Evolutionary conservation across 2,113 vertebrate genomes (phyloP), one percentile per base, ranked within the genome.

Genomic region (Limanda limanda): DNA sequence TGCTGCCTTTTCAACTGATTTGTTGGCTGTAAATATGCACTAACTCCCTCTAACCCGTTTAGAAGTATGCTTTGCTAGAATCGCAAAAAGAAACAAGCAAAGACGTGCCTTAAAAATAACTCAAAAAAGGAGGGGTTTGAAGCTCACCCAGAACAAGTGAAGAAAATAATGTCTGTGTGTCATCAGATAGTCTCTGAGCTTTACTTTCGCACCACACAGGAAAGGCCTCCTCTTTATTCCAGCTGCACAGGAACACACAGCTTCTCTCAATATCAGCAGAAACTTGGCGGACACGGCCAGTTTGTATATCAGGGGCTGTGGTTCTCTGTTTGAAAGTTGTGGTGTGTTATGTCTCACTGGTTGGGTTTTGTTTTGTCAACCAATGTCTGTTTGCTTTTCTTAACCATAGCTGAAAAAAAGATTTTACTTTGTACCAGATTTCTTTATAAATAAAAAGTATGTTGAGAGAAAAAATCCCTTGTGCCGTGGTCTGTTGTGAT

Each of bases 361-460:
- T 45, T 42, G 40, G 1, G 1, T 68, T 18, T 59, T 71, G 3
- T 69, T 51, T 70, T 67, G 25, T 52, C 18, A 27, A 59, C 35
- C 5, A 23, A 24, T 74, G 25, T 80, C 4, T 67, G 35, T 40
- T 6, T 76, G 69, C 13, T 17, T 40, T 68, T 77, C n/a, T 52
- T 11, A 51, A 48, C 14, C 47, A 64, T 56, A 45, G 18, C 35
- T 58, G 42, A 57, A 57, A 60, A 3, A 31, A 15, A 13, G 2
- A 20, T 71, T 58, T 72, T 31, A 52, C 70, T 76, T 2, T 76
- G 37, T 68, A 47, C 15, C 17, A 64, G 17, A 73, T 79, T 59
- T 51, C 65, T 76, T 81, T 78, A 74, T 58, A 82, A 89, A 81
- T 85, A 85, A 91, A 87, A 31, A 66, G 27, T 47, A 56, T 65